phyloP scores from a whole-genome alignment of 2,797 vertebrate species.

The Macropus fuliginosus region DNA sequence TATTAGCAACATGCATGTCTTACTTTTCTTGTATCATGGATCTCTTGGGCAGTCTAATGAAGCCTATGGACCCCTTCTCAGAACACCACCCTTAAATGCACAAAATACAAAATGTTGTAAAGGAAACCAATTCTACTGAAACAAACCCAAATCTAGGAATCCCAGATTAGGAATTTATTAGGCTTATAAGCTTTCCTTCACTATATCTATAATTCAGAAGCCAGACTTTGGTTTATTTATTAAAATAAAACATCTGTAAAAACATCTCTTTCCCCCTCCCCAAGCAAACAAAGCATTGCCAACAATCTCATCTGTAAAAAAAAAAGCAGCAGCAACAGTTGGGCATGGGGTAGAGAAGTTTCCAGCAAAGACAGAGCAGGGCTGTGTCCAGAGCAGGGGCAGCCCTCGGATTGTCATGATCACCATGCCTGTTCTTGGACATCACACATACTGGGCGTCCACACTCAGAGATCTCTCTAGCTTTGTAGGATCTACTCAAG shows the following conservation, averaged over 20 bases:
- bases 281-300: no score
- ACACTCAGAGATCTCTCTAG: neutral
- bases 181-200: neutral
- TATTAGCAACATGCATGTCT: neutral
- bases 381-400: no score
- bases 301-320: no score
- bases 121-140: neutral
- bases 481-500: neutral
- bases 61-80: neutral
- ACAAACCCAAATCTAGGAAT: neutral
- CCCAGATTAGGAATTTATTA: neutral
- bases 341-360: neutral
- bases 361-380: no score
- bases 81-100: neutral
- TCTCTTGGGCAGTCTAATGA: no score
- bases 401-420: no score
- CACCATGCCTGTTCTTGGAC: no score
- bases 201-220: neutral
- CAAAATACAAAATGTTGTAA: neutral
- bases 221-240: neutral
- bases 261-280: no score
- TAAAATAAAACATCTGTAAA: neutral
- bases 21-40: neutral
- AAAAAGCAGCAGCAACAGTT: neutral
- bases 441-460: neutral